Evolutionary conservation across 2,797 vertebrate species (phyloP).

Genomic region (Sebastes aleutianus): DNA sequence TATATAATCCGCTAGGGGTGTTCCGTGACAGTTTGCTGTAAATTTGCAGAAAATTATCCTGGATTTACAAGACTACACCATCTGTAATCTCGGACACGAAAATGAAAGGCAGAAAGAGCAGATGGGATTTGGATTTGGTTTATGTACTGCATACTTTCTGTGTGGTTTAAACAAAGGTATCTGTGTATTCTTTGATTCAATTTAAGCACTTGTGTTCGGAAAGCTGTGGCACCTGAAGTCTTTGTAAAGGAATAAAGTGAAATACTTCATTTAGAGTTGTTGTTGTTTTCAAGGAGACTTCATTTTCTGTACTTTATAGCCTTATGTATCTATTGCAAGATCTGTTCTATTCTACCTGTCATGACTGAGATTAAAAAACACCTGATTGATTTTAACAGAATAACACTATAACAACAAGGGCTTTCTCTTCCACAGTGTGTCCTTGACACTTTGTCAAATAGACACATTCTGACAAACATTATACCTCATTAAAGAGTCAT

Average conservation of each 20-base stretch:
- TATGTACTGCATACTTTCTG: not conserved
- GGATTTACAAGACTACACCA: conserved; percentile 25
- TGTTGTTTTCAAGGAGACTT: not conserved
- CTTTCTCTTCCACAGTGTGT: not conserved
- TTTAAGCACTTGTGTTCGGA: not conserved
- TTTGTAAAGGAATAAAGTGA: not conserved
- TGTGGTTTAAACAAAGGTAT: not conserved
- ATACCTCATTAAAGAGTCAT: conserved; percentile 19
- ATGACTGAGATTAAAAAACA: not conserved
- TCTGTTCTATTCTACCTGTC: conserved; percentile 5
- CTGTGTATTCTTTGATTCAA: not conserved
- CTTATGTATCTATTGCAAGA: not conserved
- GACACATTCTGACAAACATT: conserved; percentile 7
- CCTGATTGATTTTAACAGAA: not conserved
- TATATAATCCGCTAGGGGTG: conserved; percentile 21
- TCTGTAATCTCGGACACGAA: conserved; percentile 46
- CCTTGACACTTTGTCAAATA: conserved; percentile 15
- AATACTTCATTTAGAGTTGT: not conserved
- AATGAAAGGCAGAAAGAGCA: conserved; percentile 9
- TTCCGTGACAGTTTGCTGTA: conserved; percentile 27
- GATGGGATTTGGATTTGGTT: conserved; percentile 14
- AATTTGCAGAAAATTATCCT: conserved; percentile 41
- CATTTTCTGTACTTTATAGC: not conserved
- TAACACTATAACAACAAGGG: conserved; percentile 6
- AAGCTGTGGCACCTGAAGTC: not conserved